These are phyloP conservation scores for Diorhabda carinulata DNA, from an alignment of 1,140 invertebrate genomes.

Conservation along the genomic window DNA sequence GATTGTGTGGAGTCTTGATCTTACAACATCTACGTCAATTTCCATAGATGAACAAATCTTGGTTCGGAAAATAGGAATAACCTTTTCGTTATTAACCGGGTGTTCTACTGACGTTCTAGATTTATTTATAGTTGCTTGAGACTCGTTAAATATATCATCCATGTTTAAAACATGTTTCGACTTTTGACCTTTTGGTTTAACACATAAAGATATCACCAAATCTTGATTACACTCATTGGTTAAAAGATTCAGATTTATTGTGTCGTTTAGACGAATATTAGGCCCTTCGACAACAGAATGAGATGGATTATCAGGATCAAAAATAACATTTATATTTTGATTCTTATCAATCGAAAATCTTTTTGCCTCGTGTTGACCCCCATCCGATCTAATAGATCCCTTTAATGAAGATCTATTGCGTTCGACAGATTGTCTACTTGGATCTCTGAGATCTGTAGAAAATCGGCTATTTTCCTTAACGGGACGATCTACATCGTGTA, in stretches of 20 bases:
- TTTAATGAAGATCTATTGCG: background rate
- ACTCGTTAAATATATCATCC: constrained; percentile 27
- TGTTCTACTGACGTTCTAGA: background rate
- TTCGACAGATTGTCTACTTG: background rate
- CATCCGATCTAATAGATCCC: background rate
- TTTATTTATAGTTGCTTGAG: background rate
- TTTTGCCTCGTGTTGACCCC: background rate
- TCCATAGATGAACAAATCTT: constrained; percentile 36
- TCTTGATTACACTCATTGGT: constrained; percentile 23
- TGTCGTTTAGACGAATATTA: constrained; percentile 24
- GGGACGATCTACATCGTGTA: background rate
- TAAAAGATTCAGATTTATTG: constrained; percentile 24
- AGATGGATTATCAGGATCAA: constrained; percentile 16
- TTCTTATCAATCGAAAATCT: background rate
- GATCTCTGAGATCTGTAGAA: background rate
- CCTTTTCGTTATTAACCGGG: background rate
- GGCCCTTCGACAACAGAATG: constrained; percentile 18
- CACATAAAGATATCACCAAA: constrained; percentile 26
- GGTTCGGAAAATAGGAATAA: constrained; percentile 27
- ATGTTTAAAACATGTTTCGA: constrained; percentile 10
- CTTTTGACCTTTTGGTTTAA: constrained; percentile 20
- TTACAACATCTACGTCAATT: constrained; percentile 30
- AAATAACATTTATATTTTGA: constrained; percentile 17
- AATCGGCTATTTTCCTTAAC: constrained; percentile 2
- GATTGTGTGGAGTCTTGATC: constrained; percentile 22